Base-by-base conservation (phyloP, 2,888 invertebrate species). In the Poecilus cupreus region DNA sequence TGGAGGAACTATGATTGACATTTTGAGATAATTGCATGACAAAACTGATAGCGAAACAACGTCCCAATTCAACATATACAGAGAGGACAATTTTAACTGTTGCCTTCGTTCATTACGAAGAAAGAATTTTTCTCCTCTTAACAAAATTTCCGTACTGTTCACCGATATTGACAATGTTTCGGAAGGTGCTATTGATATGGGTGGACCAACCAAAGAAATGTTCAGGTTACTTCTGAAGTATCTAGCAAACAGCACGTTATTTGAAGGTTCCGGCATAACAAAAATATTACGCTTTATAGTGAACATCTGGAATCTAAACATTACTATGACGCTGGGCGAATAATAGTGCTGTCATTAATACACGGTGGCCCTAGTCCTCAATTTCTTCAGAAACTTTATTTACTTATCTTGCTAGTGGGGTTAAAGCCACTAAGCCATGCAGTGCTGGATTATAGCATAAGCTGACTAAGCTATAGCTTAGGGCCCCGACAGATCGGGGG, bases 1-100 rank as follows among this genome's bases (percentile, higher is more conserved):
- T 83, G 81, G 82, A 82, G 83, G 82, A 79, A 82, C 82, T 60
- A 79, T 82, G 83, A 82, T 81, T 80, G 64, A 75, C 82, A 82
- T 82, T 82, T 82, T 83, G 74, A 68, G 77, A 79, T 32, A 72
- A 81, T 72, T 78, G 10, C 64, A 78, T 64, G 18, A 20, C 64
- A 78, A 49, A 75, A 68, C 26, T 26, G 39, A 60, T 68, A 32
- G 1, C 2, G 78, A 78, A 64, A 64, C 60, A 78, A 64, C 64
- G n/a, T 24, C 32, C 16, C 13, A 76, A 18, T 78, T 78, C 64
- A 78, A 78, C 37, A 32, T 2, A 75, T 78, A 24, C 39, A 78
- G 78, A n/a, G 64, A 68, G 6, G 57, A 78, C 11, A 64, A 64
- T 26, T 78, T 78, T 37, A 78, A 78, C 11, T 78, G 78, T 32